phyloP scores from a whole-genome alignment of 2,797 vertebrate genomes.

The Clamator glandarius region DNA sequence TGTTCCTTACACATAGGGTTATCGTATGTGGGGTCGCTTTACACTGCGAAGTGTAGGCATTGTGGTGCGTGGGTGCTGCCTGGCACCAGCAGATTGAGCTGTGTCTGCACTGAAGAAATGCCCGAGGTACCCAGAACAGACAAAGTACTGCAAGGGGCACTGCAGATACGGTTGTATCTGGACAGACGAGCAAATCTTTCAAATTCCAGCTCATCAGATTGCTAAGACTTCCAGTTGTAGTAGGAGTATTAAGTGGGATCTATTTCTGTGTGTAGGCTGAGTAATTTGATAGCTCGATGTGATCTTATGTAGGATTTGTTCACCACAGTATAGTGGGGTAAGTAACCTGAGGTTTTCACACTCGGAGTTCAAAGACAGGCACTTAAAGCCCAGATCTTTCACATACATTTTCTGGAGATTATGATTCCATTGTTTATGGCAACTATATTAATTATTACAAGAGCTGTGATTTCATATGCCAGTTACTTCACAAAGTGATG shows the following conservation, averaged over 20 bases:
- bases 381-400: not conserved
- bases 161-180: not conserved
- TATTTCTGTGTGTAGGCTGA: rapidly evolving
- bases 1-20: not conserved
- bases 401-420: not conserved
- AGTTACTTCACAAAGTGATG: not conserved
- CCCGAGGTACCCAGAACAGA: not conserved
- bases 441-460: not conserved
- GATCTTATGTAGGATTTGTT: not conserved
- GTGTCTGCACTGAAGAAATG: not conserved
- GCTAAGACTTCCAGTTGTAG: not conserved
- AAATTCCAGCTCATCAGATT: not conserved
- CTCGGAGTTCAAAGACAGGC: not conserved
- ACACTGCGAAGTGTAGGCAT: not conserved
- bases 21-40: rapidly evolving
- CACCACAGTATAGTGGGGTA: not conserved
- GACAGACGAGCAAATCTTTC: not conserved
- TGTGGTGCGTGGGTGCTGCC: rapidly evolving
- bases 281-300: not conserved
- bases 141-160: not conserved
- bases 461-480: not conserved
- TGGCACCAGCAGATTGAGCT: not conserved
- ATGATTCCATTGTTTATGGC: not conserved
- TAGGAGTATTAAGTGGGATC: not conserved
- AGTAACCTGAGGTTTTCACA: not conserved